These are phyloP conservation scores for Cylas formicarius DNA, from an alignment of 1,140 invertebrate species.

Conservation along the genomic window DNA sequence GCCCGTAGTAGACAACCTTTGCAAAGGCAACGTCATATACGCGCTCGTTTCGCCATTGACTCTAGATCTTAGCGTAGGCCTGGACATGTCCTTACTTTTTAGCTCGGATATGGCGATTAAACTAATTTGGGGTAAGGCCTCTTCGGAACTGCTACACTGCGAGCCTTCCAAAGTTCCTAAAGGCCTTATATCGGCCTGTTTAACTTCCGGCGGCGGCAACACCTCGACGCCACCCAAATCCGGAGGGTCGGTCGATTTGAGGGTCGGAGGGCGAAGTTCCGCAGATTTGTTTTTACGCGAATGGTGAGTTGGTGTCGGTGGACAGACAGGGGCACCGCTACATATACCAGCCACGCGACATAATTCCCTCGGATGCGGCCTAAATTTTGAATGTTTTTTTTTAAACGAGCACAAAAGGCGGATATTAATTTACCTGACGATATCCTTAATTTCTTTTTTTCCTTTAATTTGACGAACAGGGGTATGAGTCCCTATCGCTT, in stretches of 20 bases:
- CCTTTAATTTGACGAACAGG: slow-evolving; percentile 21
- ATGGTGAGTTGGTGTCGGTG: slow-evolving; percentile 74
- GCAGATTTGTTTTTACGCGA: slow-evolving; percentile 54
- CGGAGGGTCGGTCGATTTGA: slow-evolving; percentile 41
- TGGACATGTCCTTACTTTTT: slow-evolving; percentile 24
- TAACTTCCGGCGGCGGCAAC: slow-evolving; percentile 33
- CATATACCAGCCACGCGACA: slow-evolving; percentile 42
- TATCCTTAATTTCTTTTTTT: slow-evolving; percentile 15
- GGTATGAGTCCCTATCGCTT: slow-evolving; percentile 18
- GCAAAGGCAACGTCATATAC: slow-evolving; percentile 52
- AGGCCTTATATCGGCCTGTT: slow-evolving; percentile 37
- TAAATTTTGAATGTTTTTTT: slow-evolving; percentile 3
- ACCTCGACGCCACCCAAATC: slow-evolving; percentile 42
- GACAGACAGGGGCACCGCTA: slow-evolving; percentile 51
- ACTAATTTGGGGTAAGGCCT: slow-evolving; percentile 27
- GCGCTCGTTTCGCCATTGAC: slow-evolving; percentile 37
- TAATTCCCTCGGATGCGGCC: slow-evolving; percentile 51
- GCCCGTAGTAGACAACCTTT: slow-evolving; percentile 65
- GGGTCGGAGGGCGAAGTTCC: slow-evolving; percentile 40
- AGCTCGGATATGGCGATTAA: slow-evolving; percentile 27
- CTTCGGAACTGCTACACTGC: slow-evolving; percentile 12
- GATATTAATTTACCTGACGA: slow-evolving; percentile 14
- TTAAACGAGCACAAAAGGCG: neutral
- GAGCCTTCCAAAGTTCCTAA: slow-evolving; percentile 26
- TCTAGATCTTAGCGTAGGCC: slow-evolving; percentile 24